Conservation (phyloP, 2,797 vertebrate species). For the Hirundo rustica region DNA sequence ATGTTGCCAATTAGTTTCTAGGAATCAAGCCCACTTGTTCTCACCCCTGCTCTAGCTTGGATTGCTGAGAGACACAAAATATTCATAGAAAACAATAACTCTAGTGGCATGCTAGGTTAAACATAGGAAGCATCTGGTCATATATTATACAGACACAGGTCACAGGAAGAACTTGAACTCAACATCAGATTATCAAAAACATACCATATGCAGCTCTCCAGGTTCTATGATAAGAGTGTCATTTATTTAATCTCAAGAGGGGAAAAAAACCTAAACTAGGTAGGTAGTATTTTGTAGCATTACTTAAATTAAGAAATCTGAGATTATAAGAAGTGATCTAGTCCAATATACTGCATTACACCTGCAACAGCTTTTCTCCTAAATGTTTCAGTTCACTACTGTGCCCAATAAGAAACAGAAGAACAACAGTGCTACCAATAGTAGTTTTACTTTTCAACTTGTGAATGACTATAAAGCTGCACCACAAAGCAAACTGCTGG, state of each 20-base stretch:
- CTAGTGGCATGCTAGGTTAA: background rate
- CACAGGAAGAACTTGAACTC: background rate
- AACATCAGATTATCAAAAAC: background rate
- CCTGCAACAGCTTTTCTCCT: background rate
- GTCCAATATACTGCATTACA: background rate
- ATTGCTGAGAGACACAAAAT: background rate
- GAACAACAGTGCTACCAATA: background rate
- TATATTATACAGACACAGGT: background rate
- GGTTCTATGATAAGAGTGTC: background rate
- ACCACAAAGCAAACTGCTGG: background rate
- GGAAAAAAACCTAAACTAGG: background rate
- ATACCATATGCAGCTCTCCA: background rate
- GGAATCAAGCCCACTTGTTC: background rate
- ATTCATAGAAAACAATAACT: background rate
- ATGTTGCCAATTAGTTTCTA: background rate
- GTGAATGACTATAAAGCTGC: background rate
- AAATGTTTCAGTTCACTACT: background rate
- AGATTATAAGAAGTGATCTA: background rate
- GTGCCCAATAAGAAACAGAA: background rate
- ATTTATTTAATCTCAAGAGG: background rate
- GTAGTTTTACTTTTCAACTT: background rate
- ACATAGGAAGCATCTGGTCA: background rate
- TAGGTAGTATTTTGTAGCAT: background rate
- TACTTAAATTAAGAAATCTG: background rate
- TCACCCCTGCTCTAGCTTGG: background rate